Conservation (phyloP, 2,888 invertebrate genomes). For the Xestia xanthographa region DNA sequence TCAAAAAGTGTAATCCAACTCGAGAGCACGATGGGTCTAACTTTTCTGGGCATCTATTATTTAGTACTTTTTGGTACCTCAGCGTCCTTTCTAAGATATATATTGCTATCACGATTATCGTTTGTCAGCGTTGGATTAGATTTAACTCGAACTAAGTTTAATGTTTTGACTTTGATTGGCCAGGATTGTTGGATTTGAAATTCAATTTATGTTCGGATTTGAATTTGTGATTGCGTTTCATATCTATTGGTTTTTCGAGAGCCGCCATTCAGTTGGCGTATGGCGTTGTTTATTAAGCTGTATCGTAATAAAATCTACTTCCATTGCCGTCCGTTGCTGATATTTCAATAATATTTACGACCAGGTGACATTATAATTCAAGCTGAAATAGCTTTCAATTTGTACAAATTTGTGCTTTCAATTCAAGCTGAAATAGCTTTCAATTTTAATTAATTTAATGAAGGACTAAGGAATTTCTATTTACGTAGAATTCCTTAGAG, state of each 20-base stretch:
- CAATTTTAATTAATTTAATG: constrained; percentile 5
- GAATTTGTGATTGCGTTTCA: constrained; percentile 47
- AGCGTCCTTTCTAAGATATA: constrained; percentile 68
- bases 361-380: constrained; percentile 17
- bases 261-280: constrained; percentile 14
- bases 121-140: constrained; percentile 72
- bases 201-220: constrained; percentile 55
- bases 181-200: constrained; percentile 46
- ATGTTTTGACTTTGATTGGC: constrained; percentile 58
- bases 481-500: background rate
- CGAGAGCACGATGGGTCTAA: constrained; percentile 65
- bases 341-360: constrained; percentile 9
- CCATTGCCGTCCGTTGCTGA: background rate
- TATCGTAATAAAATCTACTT: constrained; percentile 4
- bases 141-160: constrained; percentile 53
- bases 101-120: constrained; percentile 65
- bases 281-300: constrained; percentile 12
- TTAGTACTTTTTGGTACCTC: constrained; percentile 73
- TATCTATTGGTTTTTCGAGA: constrained; percentile 53
- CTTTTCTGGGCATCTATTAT: constrained; percentile 72
- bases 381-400: constrained; percentile 3
- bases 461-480: background rate
- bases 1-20: constrained; percentile 31
- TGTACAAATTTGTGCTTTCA: no score
- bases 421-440: constrained; percentile 18